Base-by-base conservation (phyloP, 2,113 vertebrate genomes). In the Diphyllodes magnificus region DNA sequence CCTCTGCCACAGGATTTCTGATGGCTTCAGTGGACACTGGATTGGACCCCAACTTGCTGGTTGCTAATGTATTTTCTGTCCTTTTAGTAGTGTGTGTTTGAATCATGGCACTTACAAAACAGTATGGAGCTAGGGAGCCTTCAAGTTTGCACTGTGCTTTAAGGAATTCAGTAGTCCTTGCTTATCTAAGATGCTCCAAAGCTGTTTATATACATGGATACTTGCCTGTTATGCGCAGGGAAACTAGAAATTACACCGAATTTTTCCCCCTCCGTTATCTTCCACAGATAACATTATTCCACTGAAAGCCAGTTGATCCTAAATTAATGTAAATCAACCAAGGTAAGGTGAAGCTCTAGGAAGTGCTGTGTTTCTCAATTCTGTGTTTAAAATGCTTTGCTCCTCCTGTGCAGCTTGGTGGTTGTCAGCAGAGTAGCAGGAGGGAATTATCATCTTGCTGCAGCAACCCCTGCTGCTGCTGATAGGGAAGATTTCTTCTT, bases 361-460 rank as follows among this genome's bases (percentile, higher is more conserved):
- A 93, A 78, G 17, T 64, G 82, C 59, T 39, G n/a, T 44, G 68
- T 57, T 82, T 92, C 95, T 80, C 79, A 92, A 15, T 91, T 92
- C 86, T 19, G 4, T 90, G 75, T 94, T 95, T 93, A 91, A 96
- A 94, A 95, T 83, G 68, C 66, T 76, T 49, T 82, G 66, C 30
- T 95, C 66, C 61, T 96, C 82, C 90, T 86, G 84, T 97, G 94
- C 73, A 92, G 75, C 92, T 90, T 71, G 60, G 82, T 89, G 8
- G 77, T 54, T 96, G 95, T 96, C 90, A 88, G 72, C 35, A 57
- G 90, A 82, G 88, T 83, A 77, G 92, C 91, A 94, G 82, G 92
- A 92, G 89, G 86, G 76, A 95, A 90, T 97, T 96, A 97, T 96
- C 95, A 82, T 92, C 95, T 91, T 94, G 69, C 69, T 95, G 82